Percentiles rank a stretch among this genome's conserved stretches.
Evolutionary conservation across 2,888 invertebrate species (phyloP).

Genomic region (Palloptera scutellata): DNA sequence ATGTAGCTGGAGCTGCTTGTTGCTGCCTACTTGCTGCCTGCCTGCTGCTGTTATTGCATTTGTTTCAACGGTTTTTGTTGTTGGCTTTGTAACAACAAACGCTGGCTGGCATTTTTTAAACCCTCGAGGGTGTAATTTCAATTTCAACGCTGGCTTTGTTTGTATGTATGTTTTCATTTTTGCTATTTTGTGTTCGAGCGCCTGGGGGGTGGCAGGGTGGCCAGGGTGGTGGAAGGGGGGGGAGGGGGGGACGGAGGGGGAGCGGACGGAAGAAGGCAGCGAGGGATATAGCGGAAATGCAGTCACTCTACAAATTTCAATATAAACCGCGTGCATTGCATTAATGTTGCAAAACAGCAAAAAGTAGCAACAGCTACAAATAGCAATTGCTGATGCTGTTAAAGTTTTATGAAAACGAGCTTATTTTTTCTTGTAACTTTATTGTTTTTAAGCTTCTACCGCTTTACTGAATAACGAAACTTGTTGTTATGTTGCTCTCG

Average conservation of each 20-base stretch:
- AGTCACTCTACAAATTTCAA: not conserved
- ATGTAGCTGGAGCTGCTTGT: not conserved
- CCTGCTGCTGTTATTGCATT: not conserved
- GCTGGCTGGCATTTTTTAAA: not conserved
- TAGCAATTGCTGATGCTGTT: not conserved
- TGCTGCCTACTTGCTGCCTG: too few relatives aligned
- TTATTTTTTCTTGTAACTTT: not conserved
- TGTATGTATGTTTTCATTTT: too few relatives aligned
- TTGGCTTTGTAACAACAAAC: not conserved
- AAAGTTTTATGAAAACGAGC: not conserved
- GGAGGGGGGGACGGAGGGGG: too few relatives aligned
- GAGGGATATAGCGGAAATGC: not conserved
- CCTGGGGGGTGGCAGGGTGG: too few relatives aligned
- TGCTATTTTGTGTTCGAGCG: too few relatives aligned
- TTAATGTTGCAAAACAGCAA: too few relatives aligned
- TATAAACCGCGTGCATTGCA: too few relatives aligned
- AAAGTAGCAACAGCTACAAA: not conserved
- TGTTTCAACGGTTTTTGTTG: not conserved
- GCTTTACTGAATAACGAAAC: not conserved
- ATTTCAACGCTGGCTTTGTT: conserved; percentile 51
- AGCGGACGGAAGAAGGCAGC: not conserved
- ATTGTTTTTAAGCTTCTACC: not conserved
- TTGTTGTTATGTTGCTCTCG: not conserved
- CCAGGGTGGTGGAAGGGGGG: too few relatives aligned
- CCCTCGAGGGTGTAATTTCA: conserved; percentile 56